phyloP scores from a whole-genome alignment of 2,113 vertebrate species.

The Falco punctatus region DNA sequence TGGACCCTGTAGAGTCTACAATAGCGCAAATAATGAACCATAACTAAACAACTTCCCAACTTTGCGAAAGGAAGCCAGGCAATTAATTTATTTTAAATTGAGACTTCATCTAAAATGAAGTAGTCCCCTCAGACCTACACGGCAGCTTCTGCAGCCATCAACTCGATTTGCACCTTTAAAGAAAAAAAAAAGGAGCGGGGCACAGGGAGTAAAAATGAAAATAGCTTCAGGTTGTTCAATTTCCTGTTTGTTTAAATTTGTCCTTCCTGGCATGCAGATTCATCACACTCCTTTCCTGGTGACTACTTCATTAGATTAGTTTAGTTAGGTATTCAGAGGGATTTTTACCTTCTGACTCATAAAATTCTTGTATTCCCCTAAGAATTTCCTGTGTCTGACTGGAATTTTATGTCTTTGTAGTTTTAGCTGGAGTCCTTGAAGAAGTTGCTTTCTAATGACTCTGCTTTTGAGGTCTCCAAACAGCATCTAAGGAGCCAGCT shows the following conservation, averaged over 20 bases:
- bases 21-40: background rate
- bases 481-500: constrained; percentile 57
- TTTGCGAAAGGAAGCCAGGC: background rate
- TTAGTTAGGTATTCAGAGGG: constrained; percentile 75
- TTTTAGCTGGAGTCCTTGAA: constrained; percentile 74
- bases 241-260: constrained; percentile 80
- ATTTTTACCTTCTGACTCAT: constrained; percentile 86
- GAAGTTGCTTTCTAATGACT: constrained; percentile 66
- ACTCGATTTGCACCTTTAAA: constrained; percentile 23
- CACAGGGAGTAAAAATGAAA: constrained; percentile 48
- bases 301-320: constrained; percentile 80
- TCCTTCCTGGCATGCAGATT: constrained; percentile 66
- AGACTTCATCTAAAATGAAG: background rate
- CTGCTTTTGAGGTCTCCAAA: constrained; percentile 61
- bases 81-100: constrained; percentile 29
- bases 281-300: constrained; percentile 66
- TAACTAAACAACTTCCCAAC: background rate
- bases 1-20: background rate
- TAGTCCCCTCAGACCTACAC: background rate
- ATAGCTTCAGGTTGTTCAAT: constrained; percentile 72
- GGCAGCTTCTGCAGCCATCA: constrained; percentile 20
- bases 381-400: constrained; percentile 81
- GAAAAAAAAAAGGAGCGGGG: background rate
- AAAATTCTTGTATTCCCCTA: constrained; percentile 83
- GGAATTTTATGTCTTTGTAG: constrained; percentile 83